Evolutionary conservation across 2,888 invertebrate genomes (phyloP).

Genomic region (Rhingia campestris): DNA sequence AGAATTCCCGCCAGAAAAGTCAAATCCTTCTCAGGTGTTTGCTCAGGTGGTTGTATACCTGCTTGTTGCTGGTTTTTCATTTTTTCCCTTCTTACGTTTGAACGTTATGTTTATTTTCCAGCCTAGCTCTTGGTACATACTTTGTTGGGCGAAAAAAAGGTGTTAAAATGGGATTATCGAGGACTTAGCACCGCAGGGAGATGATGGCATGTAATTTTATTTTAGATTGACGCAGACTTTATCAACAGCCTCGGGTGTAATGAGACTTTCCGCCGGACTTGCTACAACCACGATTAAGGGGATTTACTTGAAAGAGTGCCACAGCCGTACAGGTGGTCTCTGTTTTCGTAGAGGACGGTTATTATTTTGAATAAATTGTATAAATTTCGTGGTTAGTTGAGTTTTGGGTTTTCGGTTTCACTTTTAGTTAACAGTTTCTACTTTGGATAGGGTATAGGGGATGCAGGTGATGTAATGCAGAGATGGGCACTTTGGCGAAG

Average conservation of each 20-base stretch:
- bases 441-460: no score
- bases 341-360: conserved; percentile 1
- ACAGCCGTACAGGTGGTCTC: conserved; percentile 41
- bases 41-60: not conserved
- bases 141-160: conserved; percentile 48
- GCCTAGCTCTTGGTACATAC: conserved; percentile 4
- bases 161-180: conserved; percentile 61
- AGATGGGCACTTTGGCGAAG: not conserved
- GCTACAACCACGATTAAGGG: conserved; percentile 31
- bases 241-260: conserved; percentile 55
- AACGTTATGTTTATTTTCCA: conserved; percentile 26
- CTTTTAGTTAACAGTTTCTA: not conserved
- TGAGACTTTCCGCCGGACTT: conserved; percentile 6
- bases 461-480: no score
- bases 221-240: conserved; percentile 47
- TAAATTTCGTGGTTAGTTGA: no score
- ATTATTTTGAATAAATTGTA: conserved; percentile 45
- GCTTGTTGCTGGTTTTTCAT: not conserved
- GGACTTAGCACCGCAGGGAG: conserved; percentile 42
- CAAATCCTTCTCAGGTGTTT: not conserved
- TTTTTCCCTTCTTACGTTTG: not conserved
- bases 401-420: not conserved
- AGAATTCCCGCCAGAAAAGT: conserved; percentile 41
- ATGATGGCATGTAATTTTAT: conserved; percentile 58
- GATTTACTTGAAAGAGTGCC: conserved; percentile 37